Percentiles rank a stretch among this genome's conserved stretches.
phyloP scores from a whole-genome alignment of 2,113 vertebrate genomes.

The Bubo bubo region DNA sequence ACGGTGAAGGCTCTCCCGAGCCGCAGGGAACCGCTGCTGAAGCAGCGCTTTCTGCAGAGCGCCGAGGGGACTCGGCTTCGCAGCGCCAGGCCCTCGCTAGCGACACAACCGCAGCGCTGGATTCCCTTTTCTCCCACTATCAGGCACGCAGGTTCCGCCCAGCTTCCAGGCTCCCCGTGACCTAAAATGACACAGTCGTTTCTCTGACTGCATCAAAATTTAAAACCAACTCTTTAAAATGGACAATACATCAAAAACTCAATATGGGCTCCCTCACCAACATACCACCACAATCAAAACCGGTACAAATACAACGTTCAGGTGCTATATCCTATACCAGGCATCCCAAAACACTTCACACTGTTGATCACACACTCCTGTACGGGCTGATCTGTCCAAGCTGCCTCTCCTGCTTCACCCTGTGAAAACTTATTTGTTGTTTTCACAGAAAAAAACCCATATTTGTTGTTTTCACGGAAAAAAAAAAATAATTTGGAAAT shows the following conservation, averaged over 20 bases:
- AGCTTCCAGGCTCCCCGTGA: neutral
- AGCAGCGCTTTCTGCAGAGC: neutral
- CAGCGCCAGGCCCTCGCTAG: neutral
- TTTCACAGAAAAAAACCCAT: neutral
- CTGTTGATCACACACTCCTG: neutral
- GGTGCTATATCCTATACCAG: neutral
- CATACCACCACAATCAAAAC: neutral
- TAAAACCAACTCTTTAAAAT: neutral
- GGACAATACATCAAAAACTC: neutral
- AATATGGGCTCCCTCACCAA: neutral
- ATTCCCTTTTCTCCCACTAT: too few relatives aligned
- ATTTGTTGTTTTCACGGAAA: neutral
- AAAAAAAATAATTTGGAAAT: neutral
- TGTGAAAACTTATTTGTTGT: neutral
- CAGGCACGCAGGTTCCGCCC: neutral
- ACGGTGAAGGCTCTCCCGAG: neutral
- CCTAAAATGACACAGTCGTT: neutral
- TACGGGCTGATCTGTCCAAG: neutral
- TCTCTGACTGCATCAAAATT: neutral
- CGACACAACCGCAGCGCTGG: neutral
- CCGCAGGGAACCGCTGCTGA: neutral
- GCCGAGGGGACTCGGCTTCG: accelerated
- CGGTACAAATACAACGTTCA: neutral
- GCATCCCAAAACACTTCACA: neutral
- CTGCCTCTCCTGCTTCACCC: neutral